Evolutionary conservation across 2,113 vertebrate genomes (phyloP), one percentile per base, ranked within the genome.

Genomic region (Chrysemys picta): DNA sequence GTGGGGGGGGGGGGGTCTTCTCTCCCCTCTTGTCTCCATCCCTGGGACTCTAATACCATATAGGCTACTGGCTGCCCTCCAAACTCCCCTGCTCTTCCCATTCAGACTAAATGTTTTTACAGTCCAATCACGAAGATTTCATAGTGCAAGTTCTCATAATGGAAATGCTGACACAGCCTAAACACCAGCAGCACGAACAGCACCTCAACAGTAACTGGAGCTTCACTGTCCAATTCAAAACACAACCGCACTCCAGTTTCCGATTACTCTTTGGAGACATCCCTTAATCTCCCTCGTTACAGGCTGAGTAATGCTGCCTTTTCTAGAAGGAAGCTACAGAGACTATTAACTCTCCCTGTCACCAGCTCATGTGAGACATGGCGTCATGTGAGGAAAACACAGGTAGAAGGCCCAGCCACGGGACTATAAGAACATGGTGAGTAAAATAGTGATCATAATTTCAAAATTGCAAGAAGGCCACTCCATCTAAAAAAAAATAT

Each of bases 401-500:
- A 97, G 94, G 95, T 91, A 93, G 25, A 38, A 53, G 25, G 53
- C 38, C 62, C 10, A 16, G 12, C 4, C n/a, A 45, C 22, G 78
- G 82, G 57, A 84, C 4, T 90, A 80, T 11, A 96, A 89, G 90
- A 91, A 93, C 5, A 25, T 49, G 62, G 82, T 96, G 97, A 97
- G 91, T 93, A 95, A 91, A 95, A 86, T 56, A 14, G 92, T 76
- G 95, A 94, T 27, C 89, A 53, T 38, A 0, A 59, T 13, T 95
- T 91, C 88, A 94, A 86, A 96, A 96, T 93, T 94, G 95, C 10
- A 8, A 91, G 82, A 84, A 82, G 83, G 92, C 93, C 93, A 72
- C 94, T 88, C 95, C 93, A 91, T 95, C 92, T 88, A 93, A 94
- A 96, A 93, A 94, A 96, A 50, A 96, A 94, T 94, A 95, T 89